Percentiles rank a stretch among this genome's conserved stretches.
Conservation (phyloP, 2,113 vertebrate genomes). For the Megaceryle torquata region DNA sequence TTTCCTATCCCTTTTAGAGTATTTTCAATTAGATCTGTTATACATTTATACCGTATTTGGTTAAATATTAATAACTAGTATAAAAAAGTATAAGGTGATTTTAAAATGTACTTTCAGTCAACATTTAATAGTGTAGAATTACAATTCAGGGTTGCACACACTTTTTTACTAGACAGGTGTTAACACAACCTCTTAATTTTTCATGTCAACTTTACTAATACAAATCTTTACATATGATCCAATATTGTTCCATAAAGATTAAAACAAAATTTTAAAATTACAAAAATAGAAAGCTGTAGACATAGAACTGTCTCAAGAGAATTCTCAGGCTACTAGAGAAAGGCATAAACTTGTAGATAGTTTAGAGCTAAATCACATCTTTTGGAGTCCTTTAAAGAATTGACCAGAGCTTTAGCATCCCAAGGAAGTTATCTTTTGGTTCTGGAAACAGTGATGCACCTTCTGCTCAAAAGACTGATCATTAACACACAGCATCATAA, state of each 20-base stretch:
- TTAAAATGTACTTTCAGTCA: not conserved
- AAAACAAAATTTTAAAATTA: not conserved
- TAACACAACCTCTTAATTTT: not conserved
- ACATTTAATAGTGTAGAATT: not conserved
- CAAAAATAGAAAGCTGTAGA: not conserved
- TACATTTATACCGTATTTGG: not conserved
- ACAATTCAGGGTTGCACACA: rapidly evolving
- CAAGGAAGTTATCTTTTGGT: not conserved
- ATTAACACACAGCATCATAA: not conserved
- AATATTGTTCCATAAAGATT: not conserved
- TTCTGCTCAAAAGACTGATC: not conserved
- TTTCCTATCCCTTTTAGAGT: not conserved
- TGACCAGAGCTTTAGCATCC: not conserved
- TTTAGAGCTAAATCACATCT: not conserved
- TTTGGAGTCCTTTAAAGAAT: not conserved
- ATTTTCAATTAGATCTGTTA: not conserved
- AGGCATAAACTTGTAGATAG: not conserved
- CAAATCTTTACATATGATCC: not conserved
- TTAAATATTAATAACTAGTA: not conserved
- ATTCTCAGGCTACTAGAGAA: not conserved
- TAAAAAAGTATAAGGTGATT: not conserved
- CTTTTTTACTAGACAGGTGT: not conserved
- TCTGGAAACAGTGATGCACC: not conserved
- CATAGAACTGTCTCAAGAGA: not conserved
- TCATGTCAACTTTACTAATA: not conserved